Evolutionary conservation across 2,113 vertebrate genomes (phyloP), one percentile per base, ranked within the genome.

Genomic region (Poeciliopsis retropinna): DNA sequence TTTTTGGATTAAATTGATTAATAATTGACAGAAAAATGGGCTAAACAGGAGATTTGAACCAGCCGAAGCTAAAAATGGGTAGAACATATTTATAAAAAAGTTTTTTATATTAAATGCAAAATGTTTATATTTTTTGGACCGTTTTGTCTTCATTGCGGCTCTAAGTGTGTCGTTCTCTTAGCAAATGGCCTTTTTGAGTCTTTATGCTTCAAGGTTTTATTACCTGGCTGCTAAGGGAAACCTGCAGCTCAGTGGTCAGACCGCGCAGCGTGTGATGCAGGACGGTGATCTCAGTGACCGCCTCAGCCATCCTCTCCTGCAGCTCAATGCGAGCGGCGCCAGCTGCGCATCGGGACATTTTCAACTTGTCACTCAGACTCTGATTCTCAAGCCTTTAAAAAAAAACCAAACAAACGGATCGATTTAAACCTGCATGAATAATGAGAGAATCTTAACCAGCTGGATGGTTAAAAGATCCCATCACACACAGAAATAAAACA

Each of bases 211-310:
- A 9, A 9, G 51, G 25, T 54, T 25, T 47, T 14, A 11, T 64
- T 76, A 95, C 94, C 93, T 91, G 68, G 17, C 79, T 80, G 27
- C 15, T 67, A 32, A 93, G 76, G 2, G 82, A 69, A 19, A 71
- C 66, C 0, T 92, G 86, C 0, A 94, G 84, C 69, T 76, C 75
- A 11, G 74, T 76, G 64, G 87, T 91, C 64, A 94, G 57, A 19
- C 71, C 80, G 62, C 89, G 70, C 72, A 95, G 87, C 22, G 83
- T 88, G 75, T 95, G 90, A 82, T 92, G 89, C 57, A 95, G 74
- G 60, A 94, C 70, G 27, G 89, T 91, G 31, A 92, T 78, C 39
- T 93, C 91, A 13, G 89, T 91, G 47, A 79, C 84, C 0, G 81
- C 88, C 78, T 92, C 89, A 17, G 73, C 89, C 27, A 92, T 70